phyloP scores from a whole-genome alignment of 53 echinoderm and acorn worm species.

The Stichopus horrens region DNA sequence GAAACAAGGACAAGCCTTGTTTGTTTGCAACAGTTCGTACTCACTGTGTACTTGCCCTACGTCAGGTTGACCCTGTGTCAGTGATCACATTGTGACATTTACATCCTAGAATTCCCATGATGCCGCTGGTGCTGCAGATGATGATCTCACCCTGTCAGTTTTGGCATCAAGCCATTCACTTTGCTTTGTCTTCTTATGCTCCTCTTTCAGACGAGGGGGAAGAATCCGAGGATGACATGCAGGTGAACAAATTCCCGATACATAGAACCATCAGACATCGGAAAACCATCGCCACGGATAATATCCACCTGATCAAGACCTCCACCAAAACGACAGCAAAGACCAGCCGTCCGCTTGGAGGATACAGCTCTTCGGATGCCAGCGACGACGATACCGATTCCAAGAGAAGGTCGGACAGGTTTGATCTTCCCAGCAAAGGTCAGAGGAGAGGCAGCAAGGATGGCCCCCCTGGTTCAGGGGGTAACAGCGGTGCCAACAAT shows the following conservation, averaged over 20 bases:
- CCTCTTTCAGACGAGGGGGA: slow-evolving; percentile 60
- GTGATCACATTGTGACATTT: too few relatives aligned
- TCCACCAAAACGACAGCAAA: slow-evolving; percentile 63
- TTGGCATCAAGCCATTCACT: not conserved
- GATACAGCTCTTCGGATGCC: slow-evolving; percentile 96
- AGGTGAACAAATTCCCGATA: slow-evolving; percentile 53
- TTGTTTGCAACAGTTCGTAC: too few relatives aligned
- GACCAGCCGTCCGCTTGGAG: slow-evolving; percentile 53
- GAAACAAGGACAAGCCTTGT: too few relatives aligned
- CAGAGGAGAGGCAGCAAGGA: slow-evolving; percentile 93
- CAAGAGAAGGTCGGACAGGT: slow-evolving; percentile 84
- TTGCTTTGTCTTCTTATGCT: not conserved
- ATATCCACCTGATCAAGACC: slow-evolving; percentile 79
- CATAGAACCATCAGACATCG: slow-evolving; percentile 71
- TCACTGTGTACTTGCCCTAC: too few relatives aligned
- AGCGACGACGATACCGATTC: slow-evolving; percentile 96
- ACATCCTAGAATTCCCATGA: too few relatives aligned
- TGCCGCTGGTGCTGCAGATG: too few relatives aligned
- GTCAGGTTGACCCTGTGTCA: too few relatives aligned
- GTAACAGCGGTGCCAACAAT: slow-evolving; percentile 67
- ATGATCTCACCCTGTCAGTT: too few relatives aligned
- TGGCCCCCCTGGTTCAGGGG: slow-evolving; percentile 81
- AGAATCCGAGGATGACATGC: slow-evolving; percentile 87
- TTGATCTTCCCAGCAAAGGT: slow-evolving; percentile 78
- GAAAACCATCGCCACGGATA: slow-evolving; percentile 71